phyloP scores from a whole-genome alignment of 2,797 vertebrate species.

The Myotis myotis region DNA sequence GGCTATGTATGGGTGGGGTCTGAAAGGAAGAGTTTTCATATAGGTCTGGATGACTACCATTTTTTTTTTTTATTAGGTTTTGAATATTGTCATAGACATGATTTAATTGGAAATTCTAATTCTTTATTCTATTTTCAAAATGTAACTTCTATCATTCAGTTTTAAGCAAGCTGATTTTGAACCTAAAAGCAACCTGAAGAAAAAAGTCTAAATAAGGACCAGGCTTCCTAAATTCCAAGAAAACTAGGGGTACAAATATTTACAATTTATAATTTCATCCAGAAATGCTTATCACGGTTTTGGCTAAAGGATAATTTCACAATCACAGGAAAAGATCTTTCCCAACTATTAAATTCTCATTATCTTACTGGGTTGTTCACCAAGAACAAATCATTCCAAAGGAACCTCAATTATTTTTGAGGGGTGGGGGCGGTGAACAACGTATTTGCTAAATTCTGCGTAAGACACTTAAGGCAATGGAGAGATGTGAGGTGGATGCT shows the following conservation, averaged over 20 bases:
- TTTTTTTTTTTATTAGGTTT: not conserved
- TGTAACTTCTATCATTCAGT: not conserved
- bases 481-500: not conserved
- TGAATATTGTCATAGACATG: not conserved
- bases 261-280: not conserved
- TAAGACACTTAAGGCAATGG: not conserved
- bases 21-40: not conserved
- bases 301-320: not conserved
- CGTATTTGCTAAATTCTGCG: not conserved
- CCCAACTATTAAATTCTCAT: not conserved
- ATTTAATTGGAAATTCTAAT: constrained; percentile 36
- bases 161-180: constrained; percentile 24
- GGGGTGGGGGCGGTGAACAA: not conserved
- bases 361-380: not conserved
- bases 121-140: constrained; percentile 64
- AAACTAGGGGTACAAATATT: not conserved
- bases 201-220: not conserved
- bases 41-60: not conserved
- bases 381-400: not conserved
- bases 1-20: not conserved
- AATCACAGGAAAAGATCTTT: not conserved
- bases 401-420: not conserved
- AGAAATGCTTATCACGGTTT: not conserved
- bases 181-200: not conserved
- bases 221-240: constrained; percentile 16